Percentiles rank a stretch among this genome's conserved stretches.
Conservation (phyloP, 2,797 vertebrate genomes). For the Coregonus ussuriensis region DNA sequence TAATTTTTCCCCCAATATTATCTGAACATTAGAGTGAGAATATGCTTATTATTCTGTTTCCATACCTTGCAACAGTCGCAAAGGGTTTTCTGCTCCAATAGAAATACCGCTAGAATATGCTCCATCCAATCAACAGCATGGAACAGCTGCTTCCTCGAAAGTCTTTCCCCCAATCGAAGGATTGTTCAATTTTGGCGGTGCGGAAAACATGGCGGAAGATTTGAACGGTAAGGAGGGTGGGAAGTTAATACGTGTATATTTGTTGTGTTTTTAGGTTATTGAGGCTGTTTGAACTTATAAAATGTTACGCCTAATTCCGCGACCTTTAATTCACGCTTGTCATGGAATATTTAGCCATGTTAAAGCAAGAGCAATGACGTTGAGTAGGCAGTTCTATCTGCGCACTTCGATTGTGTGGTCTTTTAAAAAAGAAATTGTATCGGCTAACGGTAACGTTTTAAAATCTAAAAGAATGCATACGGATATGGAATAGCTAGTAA, state of each 20-base stretch:
- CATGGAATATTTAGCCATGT: background rate
- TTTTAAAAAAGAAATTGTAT: background rate
- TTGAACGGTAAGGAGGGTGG: conserved; percentile 72
- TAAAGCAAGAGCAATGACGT: background rate
- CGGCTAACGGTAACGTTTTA: background rate
- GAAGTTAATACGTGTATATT: background rate
- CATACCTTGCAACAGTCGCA: too few species aligned
- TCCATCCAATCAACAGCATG: background rate
- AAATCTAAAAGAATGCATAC: background rate
- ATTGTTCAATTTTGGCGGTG: conserved; percentile 51
- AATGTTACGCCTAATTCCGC: background rate
- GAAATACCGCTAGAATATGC: background rate
- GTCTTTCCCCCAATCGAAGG: conserved; percentile 10
- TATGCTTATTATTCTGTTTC: too few species aligned
- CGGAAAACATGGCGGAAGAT: conserved; percentile 77
- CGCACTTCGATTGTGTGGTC: background rate
- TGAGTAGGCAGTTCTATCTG: background rate
- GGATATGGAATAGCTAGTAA: background rate
- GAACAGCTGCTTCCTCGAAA: background rate
- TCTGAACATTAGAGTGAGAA: background rate
- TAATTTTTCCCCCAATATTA: background rate
- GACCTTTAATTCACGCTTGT: background rate
- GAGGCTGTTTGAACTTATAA: background rate
- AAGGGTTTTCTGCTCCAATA: background rate
- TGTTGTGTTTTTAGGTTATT: background rate